phyloP scores from a whole-genome alignment of 2,113 vertebrate species.

The Eidolon helvum region DNA sequence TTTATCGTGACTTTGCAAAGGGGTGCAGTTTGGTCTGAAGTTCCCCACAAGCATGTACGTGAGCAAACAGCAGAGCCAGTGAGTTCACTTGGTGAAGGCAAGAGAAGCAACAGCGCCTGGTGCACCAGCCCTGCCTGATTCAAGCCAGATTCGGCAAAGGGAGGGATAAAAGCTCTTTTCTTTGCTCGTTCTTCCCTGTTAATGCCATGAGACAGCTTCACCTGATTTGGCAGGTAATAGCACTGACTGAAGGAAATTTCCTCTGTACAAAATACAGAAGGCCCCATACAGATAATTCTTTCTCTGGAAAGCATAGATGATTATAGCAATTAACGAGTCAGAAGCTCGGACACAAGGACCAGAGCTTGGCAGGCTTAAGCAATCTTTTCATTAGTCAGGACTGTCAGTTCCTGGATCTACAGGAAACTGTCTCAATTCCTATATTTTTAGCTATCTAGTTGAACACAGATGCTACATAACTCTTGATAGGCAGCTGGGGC shows the following conservation, averaged over 20 bases:
- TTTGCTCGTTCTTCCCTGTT: constrained; percentile 57
- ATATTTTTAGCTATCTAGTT: background rate
- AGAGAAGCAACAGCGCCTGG: background rate
- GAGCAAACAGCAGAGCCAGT: background rate
- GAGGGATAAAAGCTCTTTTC: constrained; percentile 60
- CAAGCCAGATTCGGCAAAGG: constrained; percentile 63
- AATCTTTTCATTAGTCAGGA: background rate
- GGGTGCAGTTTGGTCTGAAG: background rate
- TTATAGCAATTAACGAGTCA: background rate
- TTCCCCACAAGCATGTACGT: background rate
- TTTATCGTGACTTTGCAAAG: background rate
- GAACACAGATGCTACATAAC: background rate
- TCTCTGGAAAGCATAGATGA: background rate
- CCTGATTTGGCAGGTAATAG: constrained; percentile 59
- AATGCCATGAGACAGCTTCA: constrained; percentile 73
- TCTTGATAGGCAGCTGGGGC: background rate
- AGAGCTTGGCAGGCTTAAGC: background rate
- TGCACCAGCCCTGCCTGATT: constrained; percentile 56
- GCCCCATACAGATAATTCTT: constrained; percentile 43
- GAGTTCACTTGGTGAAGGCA: background rate
- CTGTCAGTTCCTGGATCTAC: background rate
- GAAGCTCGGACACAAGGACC: background rate
- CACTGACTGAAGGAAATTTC: constrained; percentile 54
- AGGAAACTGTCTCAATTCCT: background rate
- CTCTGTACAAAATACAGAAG: constrained; percentile 32